phyloP scores from a whole-genome alignment of 2,888 invertebrate genomes.

The Oxystoma pomonae region DNA sequence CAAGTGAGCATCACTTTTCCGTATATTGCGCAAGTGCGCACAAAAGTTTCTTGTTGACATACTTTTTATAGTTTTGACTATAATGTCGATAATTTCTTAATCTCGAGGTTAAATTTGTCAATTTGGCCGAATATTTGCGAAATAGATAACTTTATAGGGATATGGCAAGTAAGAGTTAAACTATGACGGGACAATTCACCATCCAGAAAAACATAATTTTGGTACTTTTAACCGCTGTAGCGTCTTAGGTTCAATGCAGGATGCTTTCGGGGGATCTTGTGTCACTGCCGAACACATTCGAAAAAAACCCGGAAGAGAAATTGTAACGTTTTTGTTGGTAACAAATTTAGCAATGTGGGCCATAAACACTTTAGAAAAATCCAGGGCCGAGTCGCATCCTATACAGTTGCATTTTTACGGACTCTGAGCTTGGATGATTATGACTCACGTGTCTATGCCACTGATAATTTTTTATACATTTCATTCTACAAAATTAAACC shows the following conservation, averaged over 20 bases:
- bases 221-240: slow-evolving; percentile 65
- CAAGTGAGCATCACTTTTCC: too few relatives aligned
- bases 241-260: slow-evolving; percentile 72
- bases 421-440: slow-evolving; percentile 87
- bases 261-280: slow-evolving; percentile 71
- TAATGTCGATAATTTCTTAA: slow-evolving; percentile 82
- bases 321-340: slow-evolving; percentile 77
- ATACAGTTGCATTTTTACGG: slow-evolving; percentile 80
- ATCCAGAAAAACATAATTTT: slow-evolving; percentile 45
- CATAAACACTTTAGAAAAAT: slow-evolving; percentile 80
- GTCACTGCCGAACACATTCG: slow-evolving; percentile 65
- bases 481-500: slow-evolving; percentile 76
- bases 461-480: slow-evolving; percentile 87
- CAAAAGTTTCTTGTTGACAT: slow-evolving; percentile 84
- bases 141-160: slow-evolving; percentile 58
- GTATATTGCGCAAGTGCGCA: slow-evolving; percentile 51
- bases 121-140: too few relatives aligned
- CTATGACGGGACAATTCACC: slow-evolving; percentile 63
- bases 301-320: slow-evolving; percentile 77
- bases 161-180: slow-evolving; percentile 67
- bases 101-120: too few relatives aligned
- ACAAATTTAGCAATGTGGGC: slow-evolving; percentile 84
- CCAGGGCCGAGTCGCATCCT: slow-evolving; percentile 76
- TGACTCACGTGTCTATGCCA: slow-evolving; percentile 86
- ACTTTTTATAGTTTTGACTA: slow-evolving; percentile 68